A percentile compares a stretch with the other conserved stretches of the same genome.
Conservation (phyloP, 2,113 vertebrate genomes). For the Chrysemys picta region DNA sequence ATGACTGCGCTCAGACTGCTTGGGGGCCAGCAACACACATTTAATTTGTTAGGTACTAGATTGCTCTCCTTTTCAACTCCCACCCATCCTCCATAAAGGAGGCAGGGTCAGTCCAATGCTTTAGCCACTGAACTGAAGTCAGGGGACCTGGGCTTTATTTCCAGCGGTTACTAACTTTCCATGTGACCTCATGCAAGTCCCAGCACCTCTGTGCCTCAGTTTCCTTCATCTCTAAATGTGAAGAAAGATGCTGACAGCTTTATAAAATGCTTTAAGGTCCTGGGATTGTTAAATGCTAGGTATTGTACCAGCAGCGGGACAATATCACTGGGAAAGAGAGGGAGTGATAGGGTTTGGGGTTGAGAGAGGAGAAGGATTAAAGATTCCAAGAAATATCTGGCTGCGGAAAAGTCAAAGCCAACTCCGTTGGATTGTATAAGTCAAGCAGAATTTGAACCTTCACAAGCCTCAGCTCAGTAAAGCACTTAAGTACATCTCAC, state of each 20-base stretch:
- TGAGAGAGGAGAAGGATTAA: background rate
- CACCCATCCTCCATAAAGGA: rapidly evolving
- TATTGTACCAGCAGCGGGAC: rapidly evolving
- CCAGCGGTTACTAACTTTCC: background rate
- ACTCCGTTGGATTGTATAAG: background rate
- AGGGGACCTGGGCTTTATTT: background rate
- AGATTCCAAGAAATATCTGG: background rate
- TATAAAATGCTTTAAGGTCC: background rate
- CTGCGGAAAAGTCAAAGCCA: background rate
- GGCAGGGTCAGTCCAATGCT: rapidly evolving
- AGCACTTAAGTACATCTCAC: background rate
- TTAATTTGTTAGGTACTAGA: background rate
- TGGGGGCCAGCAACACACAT: background rate
- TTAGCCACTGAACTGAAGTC: background rate
- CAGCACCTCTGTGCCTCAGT: background rate
- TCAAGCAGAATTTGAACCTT: background rate
- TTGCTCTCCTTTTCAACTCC: background rate
- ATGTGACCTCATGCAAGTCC: rapidly evolving
- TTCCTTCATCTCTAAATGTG: background rate
- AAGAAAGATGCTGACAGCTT: background rate
- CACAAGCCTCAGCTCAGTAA: background rate
- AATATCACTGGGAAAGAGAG: background rate
- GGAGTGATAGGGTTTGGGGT: background rate
- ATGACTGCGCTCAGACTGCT: background rate
- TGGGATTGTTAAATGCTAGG: background rate